Percentiles rank a stretch among this genome's conserved stretches.
Evolutionary conservation across 2,888 invertebrate genomes (phyloP).

Genomic region (Noctua janthe): DNA sequence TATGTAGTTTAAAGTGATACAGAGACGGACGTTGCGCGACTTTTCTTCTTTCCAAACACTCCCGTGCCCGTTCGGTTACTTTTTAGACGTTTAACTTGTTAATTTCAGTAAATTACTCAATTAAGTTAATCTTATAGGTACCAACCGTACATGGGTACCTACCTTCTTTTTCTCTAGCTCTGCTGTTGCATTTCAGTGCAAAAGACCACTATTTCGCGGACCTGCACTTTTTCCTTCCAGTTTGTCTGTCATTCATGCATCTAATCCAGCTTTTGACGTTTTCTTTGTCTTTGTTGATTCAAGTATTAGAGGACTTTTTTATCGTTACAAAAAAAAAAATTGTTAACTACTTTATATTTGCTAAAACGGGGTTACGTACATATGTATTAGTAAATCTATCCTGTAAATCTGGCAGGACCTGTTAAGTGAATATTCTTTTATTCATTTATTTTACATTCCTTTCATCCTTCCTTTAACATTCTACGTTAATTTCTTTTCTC

Average conservation of each 20-base stretch:
- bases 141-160: background rate
- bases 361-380: background rate
- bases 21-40: background rate
- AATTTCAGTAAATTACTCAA: background rate
- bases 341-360: background rate
- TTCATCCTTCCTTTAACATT: background rate
- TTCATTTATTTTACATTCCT: background rate
- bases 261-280: background rate
- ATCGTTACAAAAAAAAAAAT: background rate
- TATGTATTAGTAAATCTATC: background rate
- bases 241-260: background rate
- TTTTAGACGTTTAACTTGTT: background rate
- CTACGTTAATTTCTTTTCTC: constrained; percentile 38
- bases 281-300: background rate
- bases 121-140: background rate
- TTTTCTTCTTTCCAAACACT: background rate
- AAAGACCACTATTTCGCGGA: background rate
- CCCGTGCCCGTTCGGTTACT: background rate
- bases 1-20: background rate
- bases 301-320: background rate
- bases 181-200: background rate
- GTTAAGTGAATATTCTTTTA: background rate
- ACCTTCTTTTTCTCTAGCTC: background rate
- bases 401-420: background rate
- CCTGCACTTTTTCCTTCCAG: background rate